Percentiles rank a stretch among this genome's conserved stretches.
phyloP scores from a whole-genome alignment of 2,888 invertebrate species.

The Plagiodera versicolora region DNA sequence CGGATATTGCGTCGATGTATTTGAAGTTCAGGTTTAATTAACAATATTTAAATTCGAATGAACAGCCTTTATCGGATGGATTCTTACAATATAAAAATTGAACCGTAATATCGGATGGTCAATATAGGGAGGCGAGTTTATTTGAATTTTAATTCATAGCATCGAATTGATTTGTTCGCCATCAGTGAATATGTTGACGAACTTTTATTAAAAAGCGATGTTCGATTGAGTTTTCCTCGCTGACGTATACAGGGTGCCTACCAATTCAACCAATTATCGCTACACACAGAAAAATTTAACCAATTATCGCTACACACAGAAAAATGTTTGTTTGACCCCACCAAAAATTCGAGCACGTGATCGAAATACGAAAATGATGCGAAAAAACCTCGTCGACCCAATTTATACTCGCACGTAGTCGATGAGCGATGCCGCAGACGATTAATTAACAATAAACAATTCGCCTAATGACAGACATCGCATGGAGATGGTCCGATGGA shows the following conservation, averaged over 20 bases:
- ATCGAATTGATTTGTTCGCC: constrained; percentile 43
- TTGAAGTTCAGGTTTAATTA: constrained; percentile 21
- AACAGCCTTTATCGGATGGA: constrained; percentile 23
- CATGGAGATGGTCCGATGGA: constrained; percentile 42
- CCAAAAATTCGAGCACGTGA: too few species aligned
- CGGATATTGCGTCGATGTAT: constrained; percentile 15
- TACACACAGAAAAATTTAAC: too few species aligned
- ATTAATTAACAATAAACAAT: constrained; percentile 50
- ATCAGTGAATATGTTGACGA: constrained; percentile 30
- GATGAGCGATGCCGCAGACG: constrained; percentile 30
- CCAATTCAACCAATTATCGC: too few species aligned
- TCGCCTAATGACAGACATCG: constrained; percentile 42
- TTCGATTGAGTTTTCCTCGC: neutral
- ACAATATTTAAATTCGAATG: constrained; percentile 23
- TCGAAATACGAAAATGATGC: too few species aligned
- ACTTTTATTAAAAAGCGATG: constrained; percentile 28
- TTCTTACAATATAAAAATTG: constrained; percentile 25
- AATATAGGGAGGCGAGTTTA: constrained; percentile 28
- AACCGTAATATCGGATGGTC: constrained; percentile 25
- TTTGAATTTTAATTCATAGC: constrained; percentile 44
- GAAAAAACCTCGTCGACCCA: constrained; percentile 19
- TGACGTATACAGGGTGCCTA: too few species aligned
- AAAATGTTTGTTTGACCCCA: too few species aligned
- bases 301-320: too few species aligned
- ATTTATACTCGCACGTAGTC: constrained; percentile 29